These are phyloP conservation scores for Rhodophaea formosa DNA, from an alignment of 2,888 invertebrate species.

Conservation along the genomic window DNA sequence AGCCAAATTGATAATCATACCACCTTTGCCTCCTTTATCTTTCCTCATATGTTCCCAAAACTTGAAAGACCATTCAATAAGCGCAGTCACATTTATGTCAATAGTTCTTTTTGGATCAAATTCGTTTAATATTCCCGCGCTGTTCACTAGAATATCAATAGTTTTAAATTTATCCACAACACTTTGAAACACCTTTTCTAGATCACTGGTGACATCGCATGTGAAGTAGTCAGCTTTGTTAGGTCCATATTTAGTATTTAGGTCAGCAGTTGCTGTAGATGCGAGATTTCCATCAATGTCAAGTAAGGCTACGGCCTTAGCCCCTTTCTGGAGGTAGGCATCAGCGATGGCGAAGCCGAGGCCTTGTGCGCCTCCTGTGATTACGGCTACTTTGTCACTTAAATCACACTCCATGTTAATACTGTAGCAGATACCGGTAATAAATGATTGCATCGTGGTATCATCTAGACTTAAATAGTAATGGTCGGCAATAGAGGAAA, in stretches of 20 bases:
- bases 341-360: conserved; percentile 70
- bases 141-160: conserved; percentile 68
- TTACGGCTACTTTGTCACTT: conserved; percentile 29
- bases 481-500: too few relatives aligned
- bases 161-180: conserved; percentile 48
- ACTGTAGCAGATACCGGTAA: not conserved
- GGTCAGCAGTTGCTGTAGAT: conserved; percentile 54
- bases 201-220: conserved; percentile 74
- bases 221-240: conserved; percentile 69
- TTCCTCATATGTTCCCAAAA: conserved; percentile 81
- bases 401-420: conserved; percentile 14
- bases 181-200: conserved; percentile 58
- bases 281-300: conserved; percentile 53
- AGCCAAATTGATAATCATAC: conserved; percentile 84
- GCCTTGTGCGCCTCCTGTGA: conserved; percentile 75
- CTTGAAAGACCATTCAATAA: conserved; percentile 67
- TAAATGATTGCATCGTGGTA: not conserved
- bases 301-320: conserved; percentile 40
- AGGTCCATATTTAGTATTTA: conserved; percentile 66
- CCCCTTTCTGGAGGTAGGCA: conserved; percentile 65
- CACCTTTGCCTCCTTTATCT: conserved; percentile 80
- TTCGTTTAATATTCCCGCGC: conserved; percentile 61
- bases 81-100: conserved; percentile 55
- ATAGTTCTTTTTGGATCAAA: conserved; percentile 41
- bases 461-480: conserved; percentile 1